These are phyloP conservation scores for Enteromius radiatus DNA, from an alignment of 2,797 vertebrate species.

Conservation along the genomic window DNA sequence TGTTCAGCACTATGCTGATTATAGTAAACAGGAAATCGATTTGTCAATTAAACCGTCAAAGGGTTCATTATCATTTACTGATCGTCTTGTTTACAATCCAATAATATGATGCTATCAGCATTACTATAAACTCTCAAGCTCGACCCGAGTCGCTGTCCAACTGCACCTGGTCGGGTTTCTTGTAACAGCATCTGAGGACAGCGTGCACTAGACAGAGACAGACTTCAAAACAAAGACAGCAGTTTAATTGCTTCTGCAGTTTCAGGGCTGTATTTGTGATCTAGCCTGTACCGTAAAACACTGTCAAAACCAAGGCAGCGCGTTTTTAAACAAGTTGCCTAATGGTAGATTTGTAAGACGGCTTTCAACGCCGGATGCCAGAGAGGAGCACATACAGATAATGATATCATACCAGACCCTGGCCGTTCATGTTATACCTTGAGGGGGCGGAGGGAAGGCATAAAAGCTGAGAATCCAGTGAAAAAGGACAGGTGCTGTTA, in stretches of 20 bases:
- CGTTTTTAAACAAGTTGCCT: slow-evolving; percentile 4
- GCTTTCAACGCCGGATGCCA: slow-evolving; percentile 14
- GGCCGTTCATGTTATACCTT: slow-evolving; percentile 25
- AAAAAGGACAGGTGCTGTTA: slow-evolving; percentile 23
- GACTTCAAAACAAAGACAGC: slow-evolving; percentile 13
- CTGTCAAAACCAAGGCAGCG: neutral
- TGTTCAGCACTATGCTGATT: neutral
- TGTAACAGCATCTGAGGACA: neutral
- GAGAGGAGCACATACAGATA: slow-evolving; percentile 20
- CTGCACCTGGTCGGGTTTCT: slow-evolving; percentile 14
- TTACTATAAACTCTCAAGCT: slow-evolving; percentile 12
- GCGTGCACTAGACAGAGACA: neutral
- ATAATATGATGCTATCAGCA: slow-evolving; percentile 24
- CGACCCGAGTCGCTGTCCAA: slow-evolving; percentile 6
- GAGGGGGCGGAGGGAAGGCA: slow-evolving; percentile 11
- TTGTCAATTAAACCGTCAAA: slow-evolving; percentile 27
- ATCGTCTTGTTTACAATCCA: slow-evolving; percentile 29
- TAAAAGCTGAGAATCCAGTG: neutral
- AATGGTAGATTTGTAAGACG: slow-evolving; percentile 25
- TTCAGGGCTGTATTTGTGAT: neutral
- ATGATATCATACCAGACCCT: slow-evolving; percentile 16
- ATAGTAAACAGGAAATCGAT: slow-evolving; percentile 27
- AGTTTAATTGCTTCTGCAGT: slow-evolving; percentile 24
- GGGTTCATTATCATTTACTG: slow-evolving; percentile 16
- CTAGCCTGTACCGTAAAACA: neutral